phyloP scores from a whole-genome alignment of 2,797 vertebrate species.

The Notoglanidium macrostoma region DNA sequence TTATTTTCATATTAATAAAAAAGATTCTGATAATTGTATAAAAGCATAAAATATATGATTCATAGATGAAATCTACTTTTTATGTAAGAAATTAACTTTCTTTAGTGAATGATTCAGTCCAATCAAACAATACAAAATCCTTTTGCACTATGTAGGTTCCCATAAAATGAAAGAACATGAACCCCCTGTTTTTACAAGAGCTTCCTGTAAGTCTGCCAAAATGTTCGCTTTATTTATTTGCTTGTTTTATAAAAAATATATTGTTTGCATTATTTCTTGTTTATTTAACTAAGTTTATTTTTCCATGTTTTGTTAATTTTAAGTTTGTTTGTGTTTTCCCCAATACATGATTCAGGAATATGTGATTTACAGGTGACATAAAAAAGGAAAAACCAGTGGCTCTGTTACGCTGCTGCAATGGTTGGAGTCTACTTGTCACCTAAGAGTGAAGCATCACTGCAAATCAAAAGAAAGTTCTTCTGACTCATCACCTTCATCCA shows the following conservation, averaged over 20 bases:
- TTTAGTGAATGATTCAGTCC: background rate
- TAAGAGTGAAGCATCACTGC: background rate
- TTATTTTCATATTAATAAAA: background rate
- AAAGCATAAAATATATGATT: background rate
- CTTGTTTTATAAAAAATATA: background rate
- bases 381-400: background rate
- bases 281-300: background rate
- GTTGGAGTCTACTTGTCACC: background rate
- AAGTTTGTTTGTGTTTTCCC: background rate
- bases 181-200: background rate
- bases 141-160: background rate
- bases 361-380: background rate
- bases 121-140: background rate
- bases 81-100: background rate
- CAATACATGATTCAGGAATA: background rate
- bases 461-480: background rate
- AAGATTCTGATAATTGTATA: background rate
- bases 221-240: background rate
- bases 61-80: background rate
- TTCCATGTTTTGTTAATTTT: background rate
- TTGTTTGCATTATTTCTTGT: background rate
- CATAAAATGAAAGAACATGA: background rate
- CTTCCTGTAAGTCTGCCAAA: background rate
- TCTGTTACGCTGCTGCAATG: background rate
- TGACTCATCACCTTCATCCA: background rate